Conservation (phyloP, 35 echinoderm and acorn worm genomes). For the Lytechinus variegatus region DNA sequence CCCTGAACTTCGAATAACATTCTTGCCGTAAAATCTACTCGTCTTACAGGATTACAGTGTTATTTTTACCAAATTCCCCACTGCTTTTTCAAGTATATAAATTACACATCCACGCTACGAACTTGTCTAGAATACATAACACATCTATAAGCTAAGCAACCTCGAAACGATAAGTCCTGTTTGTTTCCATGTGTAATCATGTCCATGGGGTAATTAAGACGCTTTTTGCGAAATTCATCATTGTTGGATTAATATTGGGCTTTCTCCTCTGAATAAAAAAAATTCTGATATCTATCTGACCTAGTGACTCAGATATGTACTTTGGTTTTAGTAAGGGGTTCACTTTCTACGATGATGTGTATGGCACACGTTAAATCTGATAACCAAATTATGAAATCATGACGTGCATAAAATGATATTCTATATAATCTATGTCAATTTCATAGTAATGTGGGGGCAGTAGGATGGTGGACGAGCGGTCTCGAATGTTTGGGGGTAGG, state of each 20-base stretch:
- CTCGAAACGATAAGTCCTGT: background rate
- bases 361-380: background rate
- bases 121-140: background rate
- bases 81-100: background rate
- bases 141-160: background rate
- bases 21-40: background rate
- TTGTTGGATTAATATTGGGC: background rate
- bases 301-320: background rate
- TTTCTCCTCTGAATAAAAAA: background rate
- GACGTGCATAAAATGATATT: background rate
- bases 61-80: background rate
- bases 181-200: background rate
- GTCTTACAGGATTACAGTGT: background rate
- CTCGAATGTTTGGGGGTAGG: too few species aligned
- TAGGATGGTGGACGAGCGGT: too few species aligned
- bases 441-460: too few species aligned
- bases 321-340: background rate
- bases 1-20: background rate
- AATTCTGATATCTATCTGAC: background rate
- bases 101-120: background rate
- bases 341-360: background rate
- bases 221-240: background rate
- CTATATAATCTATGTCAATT: too few species aligned
- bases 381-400: slow-evolving; percentile 6
- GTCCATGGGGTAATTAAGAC: background rate